Percentiles rank a stretch among this genome's conserved stretches.
phyloP scores from a whole-genome alignment of 35 echinoderm and acorn worm genomes.

The Heliocidaris erythrogramma region DNA sequence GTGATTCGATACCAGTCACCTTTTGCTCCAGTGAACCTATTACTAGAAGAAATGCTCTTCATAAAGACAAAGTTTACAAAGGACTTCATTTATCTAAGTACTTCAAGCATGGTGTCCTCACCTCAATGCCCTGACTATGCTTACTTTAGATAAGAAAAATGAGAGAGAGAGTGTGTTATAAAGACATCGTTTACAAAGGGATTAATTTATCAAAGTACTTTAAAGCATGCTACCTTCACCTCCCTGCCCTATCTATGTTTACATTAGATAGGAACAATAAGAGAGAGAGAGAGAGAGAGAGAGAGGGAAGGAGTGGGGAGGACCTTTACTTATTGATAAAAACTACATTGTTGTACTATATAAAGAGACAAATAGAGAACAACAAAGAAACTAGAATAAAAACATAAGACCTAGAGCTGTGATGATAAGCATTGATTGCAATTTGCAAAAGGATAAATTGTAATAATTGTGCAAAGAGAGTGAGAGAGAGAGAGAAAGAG shows the following conservation, averaged over 20 bases:
- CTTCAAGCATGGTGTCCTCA: background rate
- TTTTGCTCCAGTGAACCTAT: constrained; percentile 34
- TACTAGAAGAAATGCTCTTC: background rate
- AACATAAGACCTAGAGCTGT: too few relatives aligned
- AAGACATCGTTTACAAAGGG: background rate
- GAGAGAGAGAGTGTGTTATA: background rate
- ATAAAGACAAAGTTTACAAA: background rate
- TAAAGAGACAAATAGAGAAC: too few relatives aligned
- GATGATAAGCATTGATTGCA: too few relatives aligned
- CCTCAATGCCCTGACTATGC: background rate
- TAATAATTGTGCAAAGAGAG: too few relatives aligned
- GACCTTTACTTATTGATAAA: too few relatives aligned
- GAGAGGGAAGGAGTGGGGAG: too few relatives aligned
- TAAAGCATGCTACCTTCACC: background rate
- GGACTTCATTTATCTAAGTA: background rate
- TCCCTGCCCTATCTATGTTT: background rate
- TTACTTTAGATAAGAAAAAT: background rate
- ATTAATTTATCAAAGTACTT: background rate
- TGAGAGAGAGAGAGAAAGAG: too few relatives aligned
- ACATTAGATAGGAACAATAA: background rate
- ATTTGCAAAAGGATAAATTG: too few relatives aligned
- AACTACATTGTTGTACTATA: too few relatives aligned
- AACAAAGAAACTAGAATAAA: too few relatives aligned
- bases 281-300: too few relatives aligned
- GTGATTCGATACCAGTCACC: background rate